Percentiles rank a stretch among this genome's conserved stretches.
These are phyloP conservation scores for Anableps anableps DNA, from an alignment of 2,797 vertebrate species.

Conservation along the genomic window DNA sequence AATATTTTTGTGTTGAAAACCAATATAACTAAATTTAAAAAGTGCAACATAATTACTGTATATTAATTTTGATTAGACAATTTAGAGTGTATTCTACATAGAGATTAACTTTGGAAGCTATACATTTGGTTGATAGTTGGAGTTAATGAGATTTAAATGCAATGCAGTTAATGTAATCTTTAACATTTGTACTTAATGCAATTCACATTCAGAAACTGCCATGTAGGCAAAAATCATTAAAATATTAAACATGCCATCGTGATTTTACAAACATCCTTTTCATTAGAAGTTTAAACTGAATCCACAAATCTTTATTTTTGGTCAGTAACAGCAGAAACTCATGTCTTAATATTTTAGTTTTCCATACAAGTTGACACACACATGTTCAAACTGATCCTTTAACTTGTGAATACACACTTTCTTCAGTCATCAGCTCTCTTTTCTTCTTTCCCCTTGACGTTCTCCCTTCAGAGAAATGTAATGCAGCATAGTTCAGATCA, in stretches of 20 bases:
- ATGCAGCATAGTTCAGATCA: neutral
- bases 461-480: neutral
- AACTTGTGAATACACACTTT: neutral
- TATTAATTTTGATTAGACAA: neutral
- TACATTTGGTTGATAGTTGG: neutral
- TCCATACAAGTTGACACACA: neutral
- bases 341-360: neutral
- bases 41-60: neutral
- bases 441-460: neutral
- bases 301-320: neutral
- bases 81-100: neutral
- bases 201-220: neutral
- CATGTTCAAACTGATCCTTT: neutral
- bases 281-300: neutral
- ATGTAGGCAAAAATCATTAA: neutral
- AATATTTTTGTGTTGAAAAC: neutral
- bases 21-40: neutral
- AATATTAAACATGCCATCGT: neutral
- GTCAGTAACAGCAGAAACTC: neutral
- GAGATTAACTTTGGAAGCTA: neutral
- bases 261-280: neutral
- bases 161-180: neutral
- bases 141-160: neutral
- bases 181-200: neutral
- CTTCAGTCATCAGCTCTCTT: neutral